Evolutionary conservation across 2,113 vertebrate genomes (phyloP).

Genomic region (Gavia stellata): DNA sequence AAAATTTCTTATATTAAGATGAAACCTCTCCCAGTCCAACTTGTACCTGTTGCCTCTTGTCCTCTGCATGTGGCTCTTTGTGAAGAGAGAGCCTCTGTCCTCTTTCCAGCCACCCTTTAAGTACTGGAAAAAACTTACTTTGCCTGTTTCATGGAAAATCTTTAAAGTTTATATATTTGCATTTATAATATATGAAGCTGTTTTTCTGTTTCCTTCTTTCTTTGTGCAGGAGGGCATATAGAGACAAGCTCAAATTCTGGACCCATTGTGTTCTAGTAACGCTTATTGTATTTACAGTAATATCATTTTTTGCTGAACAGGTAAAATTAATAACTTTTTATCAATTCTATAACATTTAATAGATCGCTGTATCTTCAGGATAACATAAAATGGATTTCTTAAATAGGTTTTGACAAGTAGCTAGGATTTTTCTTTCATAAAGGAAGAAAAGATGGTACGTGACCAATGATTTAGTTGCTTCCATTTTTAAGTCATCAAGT

Average conservation of each 20-base stretch:
- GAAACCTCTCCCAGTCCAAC: not conserved
- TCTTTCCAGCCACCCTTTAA: not conserved
- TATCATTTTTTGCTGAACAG: conserved; percentile 99
- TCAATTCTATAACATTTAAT: not conserved
- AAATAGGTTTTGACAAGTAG: not conserved
- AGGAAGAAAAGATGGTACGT: not conserved
- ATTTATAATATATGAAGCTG: not conserved
- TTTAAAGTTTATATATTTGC: not conserved
- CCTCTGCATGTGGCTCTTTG: not conserved
- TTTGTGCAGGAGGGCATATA: conserved; percentile 85
- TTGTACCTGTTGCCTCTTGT: not conserved
- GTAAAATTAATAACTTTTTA: conserved; percentile 67
- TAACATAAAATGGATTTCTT: not conserved
- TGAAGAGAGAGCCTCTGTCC: fast-evolving
- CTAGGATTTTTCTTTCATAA: not conserved
- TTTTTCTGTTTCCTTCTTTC: conserved; percentile 36
- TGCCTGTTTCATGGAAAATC: not conserved
- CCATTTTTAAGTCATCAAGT: not conserved
- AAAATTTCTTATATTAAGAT: not conserved
- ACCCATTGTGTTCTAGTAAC: conserved; percentile 94
- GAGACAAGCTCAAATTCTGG: conserved; percentile 98
- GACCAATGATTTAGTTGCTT: not conserved
- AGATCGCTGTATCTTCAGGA: not conserved
- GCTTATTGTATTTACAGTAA: conserved; percentile 90
- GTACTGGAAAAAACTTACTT: not conserved